Percentiles rank a stretch among this genome's conserved stretches.
Conservation (phyloP, 2,888 invertebrate genomes). For the Xestia xanthographa region DNA sequence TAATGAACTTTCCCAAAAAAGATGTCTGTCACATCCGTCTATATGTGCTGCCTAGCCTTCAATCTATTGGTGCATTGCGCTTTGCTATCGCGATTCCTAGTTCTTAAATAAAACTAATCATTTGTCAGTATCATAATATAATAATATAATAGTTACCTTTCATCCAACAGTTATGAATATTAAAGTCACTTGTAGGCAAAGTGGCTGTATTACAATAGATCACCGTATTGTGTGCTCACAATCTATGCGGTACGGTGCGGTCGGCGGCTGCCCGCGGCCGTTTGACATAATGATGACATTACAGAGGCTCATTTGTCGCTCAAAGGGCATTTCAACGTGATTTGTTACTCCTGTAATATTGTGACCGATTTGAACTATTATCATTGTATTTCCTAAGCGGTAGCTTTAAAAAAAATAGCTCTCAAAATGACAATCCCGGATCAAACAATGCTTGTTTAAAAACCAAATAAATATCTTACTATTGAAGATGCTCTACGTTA, state of each 20-base stretch:
- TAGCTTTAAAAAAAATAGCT: not conserved
- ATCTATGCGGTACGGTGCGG: not conserved
- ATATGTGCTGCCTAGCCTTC: not conserved
- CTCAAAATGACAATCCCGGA: too few relatives aligned
- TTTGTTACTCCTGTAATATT: slow-evolving; percentile 40
- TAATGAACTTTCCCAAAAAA: not conserved
- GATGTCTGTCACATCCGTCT: not conserved
- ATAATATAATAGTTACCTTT: not conserved
- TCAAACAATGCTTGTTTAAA: not conserved
- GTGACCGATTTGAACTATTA: not conserved
- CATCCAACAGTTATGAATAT: not conserved
- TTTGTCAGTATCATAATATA: not conserved
- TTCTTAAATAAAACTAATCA: not conserved
- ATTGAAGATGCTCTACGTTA: not conserved
- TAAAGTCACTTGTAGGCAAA: not conserved
- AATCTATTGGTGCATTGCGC: not conserved
- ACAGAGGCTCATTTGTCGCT: slow-evolving; percentile 52
- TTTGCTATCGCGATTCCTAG: not conserved
- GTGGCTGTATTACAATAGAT: slow-evolving; percentile 46
- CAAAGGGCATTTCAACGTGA: slow-evolving; percentile 37
- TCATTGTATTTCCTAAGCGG: not conserved
- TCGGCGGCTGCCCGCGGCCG: slow-evolving; percentile 25
- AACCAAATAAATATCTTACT: not conserved
- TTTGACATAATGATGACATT: slow-evolving; percentile 58
- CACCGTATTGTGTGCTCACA: slow-evolving; percentile 12